Conservation (phyloP, 2,113 vertebrate genomes). For the Oriolus oriolus region DNA sequence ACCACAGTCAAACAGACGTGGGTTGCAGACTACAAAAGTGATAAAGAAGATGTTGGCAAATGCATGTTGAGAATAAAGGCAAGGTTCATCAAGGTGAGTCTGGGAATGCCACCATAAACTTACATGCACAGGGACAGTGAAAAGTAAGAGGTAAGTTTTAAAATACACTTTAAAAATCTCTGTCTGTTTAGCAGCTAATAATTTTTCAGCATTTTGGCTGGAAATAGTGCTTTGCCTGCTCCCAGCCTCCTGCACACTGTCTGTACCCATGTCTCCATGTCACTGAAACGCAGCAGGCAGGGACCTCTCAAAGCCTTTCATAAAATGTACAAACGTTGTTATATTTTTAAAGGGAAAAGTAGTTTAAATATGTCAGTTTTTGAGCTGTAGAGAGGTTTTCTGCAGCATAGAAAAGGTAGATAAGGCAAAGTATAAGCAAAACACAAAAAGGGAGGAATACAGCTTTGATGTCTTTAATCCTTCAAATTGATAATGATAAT, state of each 20-base stretch:
- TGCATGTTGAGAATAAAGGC: rapidly evolving
- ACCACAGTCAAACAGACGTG: not conserved
- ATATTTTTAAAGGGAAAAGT: not conserved
- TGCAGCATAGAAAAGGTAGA: not conserved
- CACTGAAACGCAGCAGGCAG: not conserved
- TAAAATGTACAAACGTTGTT: not conserved
- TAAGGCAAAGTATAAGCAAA: not conserved
- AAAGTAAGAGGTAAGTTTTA: not conserved
- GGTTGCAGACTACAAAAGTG: not conserved
- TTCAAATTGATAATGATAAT: not conserved
- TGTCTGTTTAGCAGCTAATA: not conserved
- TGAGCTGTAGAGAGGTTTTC: not conserved
- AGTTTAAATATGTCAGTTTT: not conserved
- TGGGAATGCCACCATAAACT: not conserved
- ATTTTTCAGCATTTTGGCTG: not conserved
- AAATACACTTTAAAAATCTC: not conserved
- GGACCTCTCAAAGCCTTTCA: not conserved
- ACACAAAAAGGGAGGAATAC: not conserved
- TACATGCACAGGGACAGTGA: not conserved
- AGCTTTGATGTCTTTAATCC: not conserved
- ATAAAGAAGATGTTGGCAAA: rapidly evolving
- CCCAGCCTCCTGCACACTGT: not conserved
- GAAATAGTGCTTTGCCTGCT: not conserved
- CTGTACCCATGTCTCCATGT: not conserved
- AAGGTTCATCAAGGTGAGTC: not conserved